Base-by-base conservation (phyloP, 37 sponge, comb jelly and placozoan species). In the Mnemiopsis leidyi region DNA sequence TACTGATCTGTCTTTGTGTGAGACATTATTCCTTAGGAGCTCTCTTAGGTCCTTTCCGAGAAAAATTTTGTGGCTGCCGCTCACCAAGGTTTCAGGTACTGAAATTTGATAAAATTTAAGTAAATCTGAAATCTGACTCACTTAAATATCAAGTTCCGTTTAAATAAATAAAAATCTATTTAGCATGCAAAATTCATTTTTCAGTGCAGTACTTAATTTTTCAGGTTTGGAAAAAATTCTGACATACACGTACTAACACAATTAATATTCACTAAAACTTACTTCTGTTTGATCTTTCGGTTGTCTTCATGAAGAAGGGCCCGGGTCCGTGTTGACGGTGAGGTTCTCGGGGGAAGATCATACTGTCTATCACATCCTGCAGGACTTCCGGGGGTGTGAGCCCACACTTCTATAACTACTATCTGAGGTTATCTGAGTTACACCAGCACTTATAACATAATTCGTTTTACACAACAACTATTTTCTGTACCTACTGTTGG, bases 321-420 rank as follows among this genome's bases (percentile, higher is more conserved):
- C n/a, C n/a, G n/a, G n/a, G n/a, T n/a, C n/a, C n/a, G n/a, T n/a
- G n/a, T n/a, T n/a, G n/a, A n/a, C n/a, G n/a, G 61, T 48, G 61
- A 18, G 61, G 61, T 48, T 48, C 61, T 13, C 5, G 61, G 21
- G 75, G 75, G 5, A 71, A 29, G 2, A 29, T n/a, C 82, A 79
- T 32, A 23, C 36, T 34, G 1, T 79, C 82, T 20, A 29, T 79
- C 1, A 79, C 82, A 31, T 79, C 82, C 32, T 79, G 82, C 31
- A 79, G 82, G 3, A 79, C 21, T 31, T 79, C 82, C 21, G 82
- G 82, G n/a, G 2, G 35, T 79, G 29, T 79, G 26, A 36, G 36
- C 82, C 82, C 82, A 79, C 37, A 35, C 82, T 79, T 79, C 82
- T 7, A 79, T 35, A 20, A 32, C 37, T 5, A 79, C 23, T 29